Evolutionary conservation across 1,140 invertebrate species (phyloP).

Genomic region (Aplysia californica): DNA sequence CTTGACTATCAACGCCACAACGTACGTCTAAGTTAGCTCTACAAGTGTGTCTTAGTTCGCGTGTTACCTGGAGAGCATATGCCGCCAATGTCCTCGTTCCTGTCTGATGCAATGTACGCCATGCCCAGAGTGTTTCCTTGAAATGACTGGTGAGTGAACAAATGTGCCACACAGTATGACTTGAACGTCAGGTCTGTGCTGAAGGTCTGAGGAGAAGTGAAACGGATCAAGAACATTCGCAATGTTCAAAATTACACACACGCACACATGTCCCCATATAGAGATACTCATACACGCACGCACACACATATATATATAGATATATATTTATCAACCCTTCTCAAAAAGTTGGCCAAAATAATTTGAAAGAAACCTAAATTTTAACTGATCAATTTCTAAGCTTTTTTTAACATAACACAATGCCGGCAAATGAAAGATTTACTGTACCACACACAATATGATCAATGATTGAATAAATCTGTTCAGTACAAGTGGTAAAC

Average conservation of each 20-base stretch:
- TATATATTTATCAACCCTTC: background rate
- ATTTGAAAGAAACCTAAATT: background rate
- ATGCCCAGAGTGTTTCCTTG: constrained; percentile 95
- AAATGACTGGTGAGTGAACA: constrained; percentile 97
- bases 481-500: background rate
- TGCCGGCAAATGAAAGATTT: too few species aligned
- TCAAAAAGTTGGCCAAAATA: background rate
- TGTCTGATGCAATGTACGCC: constrained; percentile 95
- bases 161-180: constrained; percentile 94
- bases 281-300: background rate
- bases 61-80: constrained; percentile 98
- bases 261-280: background rate
- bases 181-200: constrained; percentile 80
- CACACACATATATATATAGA: too few species aligned
- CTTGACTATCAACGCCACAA: too few species aligned
- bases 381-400: too few species aligned
- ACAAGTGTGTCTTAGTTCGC: too few species aligned
- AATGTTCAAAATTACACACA: background rate
- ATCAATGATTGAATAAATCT: background rate
- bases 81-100: constrained; percentile 91
- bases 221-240: background rate
- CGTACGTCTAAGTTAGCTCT: too few species aligned
- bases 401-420: too few species aligned
- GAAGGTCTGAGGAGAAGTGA: constrained; percentile 39
- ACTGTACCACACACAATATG: too few species aligned